A percentile compares a stretch with the other conserved stretches of the same genome.
These are phyloP conservation scores for Hydroisotoma schaefferi DNA, from an alignment of 2,888 invertebrate genomes.

Conservation along the genomic window DNA sequence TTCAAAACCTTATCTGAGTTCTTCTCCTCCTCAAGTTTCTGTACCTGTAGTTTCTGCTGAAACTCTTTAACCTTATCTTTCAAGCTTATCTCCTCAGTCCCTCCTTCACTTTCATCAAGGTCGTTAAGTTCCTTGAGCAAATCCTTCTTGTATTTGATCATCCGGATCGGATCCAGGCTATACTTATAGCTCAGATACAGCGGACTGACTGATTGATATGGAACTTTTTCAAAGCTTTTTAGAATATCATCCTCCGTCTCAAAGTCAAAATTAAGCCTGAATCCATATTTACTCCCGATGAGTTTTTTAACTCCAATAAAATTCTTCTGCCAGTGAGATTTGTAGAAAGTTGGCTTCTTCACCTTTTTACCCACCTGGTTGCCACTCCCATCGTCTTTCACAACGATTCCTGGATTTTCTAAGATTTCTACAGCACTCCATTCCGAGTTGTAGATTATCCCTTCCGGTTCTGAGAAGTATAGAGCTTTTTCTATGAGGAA, in stretches of 20 bases:
- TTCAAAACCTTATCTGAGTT: conserved; percentile 14
- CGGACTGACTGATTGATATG: conserved; percentile 1
- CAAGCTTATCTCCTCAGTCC: not conserved
- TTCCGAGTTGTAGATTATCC: conserved; percentile 9
- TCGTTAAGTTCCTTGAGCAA: not conserved
- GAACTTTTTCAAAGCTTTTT: conserved; percentile 6
- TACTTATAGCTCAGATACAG: conserved; percentile 4
- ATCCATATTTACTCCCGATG: conserved; percentile 10
- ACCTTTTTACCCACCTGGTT: not conserved
- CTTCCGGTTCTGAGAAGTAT: conserved; percentile 9
- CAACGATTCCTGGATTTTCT: conserved; percentile 10
- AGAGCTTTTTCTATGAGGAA: conserved; percentile 8
- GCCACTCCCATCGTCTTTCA: not conserved
- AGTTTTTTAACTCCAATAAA: conserved; percentile 6
- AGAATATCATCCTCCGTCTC: conserved; percentile 7
- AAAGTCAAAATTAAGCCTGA: conserved; percentile 6
- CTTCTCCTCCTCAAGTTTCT: conserved; percentile 2
- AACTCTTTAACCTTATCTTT: conserved; percentile 8
- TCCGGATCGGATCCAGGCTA: not conserved
- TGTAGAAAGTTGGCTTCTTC: not conserved
- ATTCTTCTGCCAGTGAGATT: conserved; percentile 13
- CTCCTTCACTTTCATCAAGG: not conserved
- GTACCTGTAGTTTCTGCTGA: conserved; percentile 8
- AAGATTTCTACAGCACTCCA: conserved; percentile 16
- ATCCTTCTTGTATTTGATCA: not conserved